Base-by-base conservation (phyloP, 2,113 vertebrate genomes). In the Brachirus orientalis region DNA sequence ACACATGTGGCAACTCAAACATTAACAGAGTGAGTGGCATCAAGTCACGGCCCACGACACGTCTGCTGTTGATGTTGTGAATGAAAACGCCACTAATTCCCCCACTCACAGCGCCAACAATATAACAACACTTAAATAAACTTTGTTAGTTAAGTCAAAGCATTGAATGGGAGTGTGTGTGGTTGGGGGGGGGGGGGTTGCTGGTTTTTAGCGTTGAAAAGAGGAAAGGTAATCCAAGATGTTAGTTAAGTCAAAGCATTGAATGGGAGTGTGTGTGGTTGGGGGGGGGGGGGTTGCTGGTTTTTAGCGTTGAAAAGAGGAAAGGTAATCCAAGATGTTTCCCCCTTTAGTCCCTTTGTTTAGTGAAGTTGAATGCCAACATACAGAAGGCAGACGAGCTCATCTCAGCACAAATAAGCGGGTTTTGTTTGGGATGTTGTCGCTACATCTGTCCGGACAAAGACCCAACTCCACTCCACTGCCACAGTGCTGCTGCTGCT, bases 391-490 rank as follows among this genome's bases (percentile, higher is more conserved):
- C 91, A 89, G 79, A 90, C 90, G 91, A 88, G 89, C 91, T 92
- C 91, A 90, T 92, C 93, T 92, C 90, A 89, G 92, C 94, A 92
- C 94, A 94, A 95, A 95, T 89, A 93, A 91, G 90, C 89, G 91
- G 86, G 11, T 94, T 95, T 94, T 95, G 94, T 95, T 94, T 92
- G 91, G 86, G 88, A 92, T 95, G 93, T 95, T 95, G 94, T 94
- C 91, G 79, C 90, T 93, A 94, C 95, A 95, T 88, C 89, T 85
- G 85, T 88, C 89, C 71, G 86, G 91, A 95, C 94, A 96, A 96
- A 96, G 95, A 91, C 87, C 68, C 80, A 86, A 92, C 92, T 93
- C 94, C 94, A 92, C 94, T 94, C 64, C 93, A 92, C 93, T 94
- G 90, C 91, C 69, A 72, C 60, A 70, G 70, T 47, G 88, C 90